Conservation (phyloP, 2,888 invertebrate species). For the Hypselothyrea guttata region DNA sequence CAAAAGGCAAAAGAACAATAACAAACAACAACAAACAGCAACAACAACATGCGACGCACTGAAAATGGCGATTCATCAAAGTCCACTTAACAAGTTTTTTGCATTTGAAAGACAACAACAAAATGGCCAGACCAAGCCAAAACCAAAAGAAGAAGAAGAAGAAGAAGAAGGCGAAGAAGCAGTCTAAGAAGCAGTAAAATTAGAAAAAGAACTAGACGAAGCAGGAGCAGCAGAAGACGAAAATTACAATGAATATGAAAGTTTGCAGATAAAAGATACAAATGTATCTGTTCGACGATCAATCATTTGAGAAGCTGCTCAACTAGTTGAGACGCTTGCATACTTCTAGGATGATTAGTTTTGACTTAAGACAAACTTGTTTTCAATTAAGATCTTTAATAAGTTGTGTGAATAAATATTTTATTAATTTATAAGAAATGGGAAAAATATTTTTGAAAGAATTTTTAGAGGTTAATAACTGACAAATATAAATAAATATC, state of each 20-base stretch:
- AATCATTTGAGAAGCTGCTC: conserved; percentile 14
- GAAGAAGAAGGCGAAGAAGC: not conserved
- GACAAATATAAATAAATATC: too few species aligned
- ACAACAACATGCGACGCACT: conserved; percentile 33
- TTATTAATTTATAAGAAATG: too few species aligned
- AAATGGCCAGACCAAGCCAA: conserved; percentile 27
- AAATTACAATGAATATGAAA: conserved; percentile 21
- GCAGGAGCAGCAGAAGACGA: conserved; percentile 22
- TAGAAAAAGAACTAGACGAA: conserved; percentile 23
- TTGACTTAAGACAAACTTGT: not conserved
- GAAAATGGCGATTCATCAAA: conserved; percentile 76
- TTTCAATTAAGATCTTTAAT: not conserved
- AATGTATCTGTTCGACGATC: conserved; percentile 9
- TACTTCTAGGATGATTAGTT: conserved; percentile 32
- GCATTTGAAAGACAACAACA: conserved; percentile 64
- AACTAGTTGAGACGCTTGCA: conserved; percentile 29
- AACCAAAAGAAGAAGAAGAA: not conserved
- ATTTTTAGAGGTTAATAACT: too few species aligned
- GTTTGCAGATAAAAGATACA: not conserved
- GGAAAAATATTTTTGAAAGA: too few species aligned
- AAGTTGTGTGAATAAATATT: too few species aligned
- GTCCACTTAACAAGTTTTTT: conserved; percentile 75
- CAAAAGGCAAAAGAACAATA: conserved; percentile 27
- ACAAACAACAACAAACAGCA: conserved; percentile 23
- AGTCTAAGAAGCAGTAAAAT: conserved; percentile 21